phyloP scores from a whole-genome alignment of 2,113 vertebrate genomes.

The Aphyosemion australe region DNA sequence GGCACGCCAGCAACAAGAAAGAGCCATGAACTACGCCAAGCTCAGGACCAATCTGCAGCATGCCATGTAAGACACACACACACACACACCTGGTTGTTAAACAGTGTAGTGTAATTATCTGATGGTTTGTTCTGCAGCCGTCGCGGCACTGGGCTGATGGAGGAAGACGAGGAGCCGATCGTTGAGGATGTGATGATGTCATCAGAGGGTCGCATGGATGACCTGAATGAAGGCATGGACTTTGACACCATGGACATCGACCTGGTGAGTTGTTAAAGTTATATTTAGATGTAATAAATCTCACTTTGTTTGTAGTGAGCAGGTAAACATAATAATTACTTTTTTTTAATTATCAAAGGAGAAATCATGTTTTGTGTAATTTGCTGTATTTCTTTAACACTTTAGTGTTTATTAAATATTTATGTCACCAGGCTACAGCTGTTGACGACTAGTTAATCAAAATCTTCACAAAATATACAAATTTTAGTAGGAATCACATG shows the following conservation, averaged over 20 bases:
- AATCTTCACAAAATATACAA: too few relatives aligned
- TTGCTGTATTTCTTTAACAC: too few relatives aligned
- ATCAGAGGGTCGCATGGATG: slow-evolving; percentile 97
- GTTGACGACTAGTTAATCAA: too few relatives aligned
- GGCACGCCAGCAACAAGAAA: slow-evolving; percentile 94
- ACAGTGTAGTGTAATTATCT: slow-evolving; percentile 20
- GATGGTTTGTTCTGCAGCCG: slow-evolving; percentile 78
- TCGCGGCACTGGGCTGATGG: slow-evolving; percentile 96
- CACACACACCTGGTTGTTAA: background rate
- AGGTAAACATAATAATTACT: too few relatives aligned
- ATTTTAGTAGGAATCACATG: too few relatives aligned
- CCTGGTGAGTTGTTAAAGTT: slow-evolving; percentile 84
- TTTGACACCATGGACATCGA: slow-evolving; percentile 99
- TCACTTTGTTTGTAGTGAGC: too few relatives aligned
- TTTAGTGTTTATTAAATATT: too few relatives aligned
- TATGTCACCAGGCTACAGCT: too few relatives aligned
- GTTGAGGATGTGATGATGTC: slow-evolving; percentile 99
- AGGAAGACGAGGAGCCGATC: slow-evolving; percentile 98
- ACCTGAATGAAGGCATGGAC: slow-evolving; percentile 99
- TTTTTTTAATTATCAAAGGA: too few relatives aligned
- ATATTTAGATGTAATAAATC: too few relatives aligned
- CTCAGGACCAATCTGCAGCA: slow-evolving; percentile 98
- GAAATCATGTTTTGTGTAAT: too few relatives aligned
- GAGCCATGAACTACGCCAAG: slow-evolving; percentile 98
- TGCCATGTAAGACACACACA: slow-evolving; percentile 87